Conservation (phyloP, 1,140 invertebrate genomes). For the Drosophila navojoa region DNA sequence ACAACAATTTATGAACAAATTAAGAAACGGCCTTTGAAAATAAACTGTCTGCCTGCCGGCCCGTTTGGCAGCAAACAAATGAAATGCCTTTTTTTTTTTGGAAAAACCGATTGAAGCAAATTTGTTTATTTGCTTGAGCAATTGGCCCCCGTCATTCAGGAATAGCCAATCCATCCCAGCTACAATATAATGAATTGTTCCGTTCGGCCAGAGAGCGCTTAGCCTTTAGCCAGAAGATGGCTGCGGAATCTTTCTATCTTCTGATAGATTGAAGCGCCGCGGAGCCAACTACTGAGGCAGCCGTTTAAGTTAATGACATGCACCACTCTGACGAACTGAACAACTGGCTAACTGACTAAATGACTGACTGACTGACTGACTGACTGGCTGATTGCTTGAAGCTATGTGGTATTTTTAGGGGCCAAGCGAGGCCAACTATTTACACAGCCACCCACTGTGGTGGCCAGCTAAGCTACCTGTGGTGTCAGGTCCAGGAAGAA, state of each 20-base stretch:
- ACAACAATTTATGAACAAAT: slow-evolving; percentile 80
- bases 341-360: slow-evolving; percentile 53
- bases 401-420: slow-evolving; percentile 74
- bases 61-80: neutral
- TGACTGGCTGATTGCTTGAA: slow-evolving; percentile 45
- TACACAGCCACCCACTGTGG: slow-evolving; percentile 79
- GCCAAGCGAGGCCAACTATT: slow-evolving; percentile 75
- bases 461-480: slow-evolving; percentile 64
- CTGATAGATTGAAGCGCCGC: slow-evolving; percentile 71
- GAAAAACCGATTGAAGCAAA: slow-evolving; percentile 45
- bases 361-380: slow-evolving; percentile 19
- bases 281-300: slow-evolving; percentile 56
- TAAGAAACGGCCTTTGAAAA: slow-evolving; percentile 66
- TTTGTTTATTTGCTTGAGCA: slow-evolving; percentile 82
- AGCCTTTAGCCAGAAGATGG: slow-evolving; percentile 31
- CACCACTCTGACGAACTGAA: slow-evolving; percentile 45
- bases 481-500: slow-evolving; percentile 36
- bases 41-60: slow-evolving; percentile 33
- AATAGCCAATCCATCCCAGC: slow-evolving; percentile 58
- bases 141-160: slow-evolving; percentile 67
- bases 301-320: slow-evolving; percentile 66
- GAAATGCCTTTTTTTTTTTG: too few relatives aligned
- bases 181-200: slow-evolving; percentile 79
- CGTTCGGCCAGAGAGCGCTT: slow-evolving; percentile 28
- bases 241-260: slow-evolving; percentile 13